Percentiles rank a stretch among this genome's conserved stretches.
Conservation (phyloP, 1,140 invertebrate genomes). For the Alviniconcha marisindica region DNA sequence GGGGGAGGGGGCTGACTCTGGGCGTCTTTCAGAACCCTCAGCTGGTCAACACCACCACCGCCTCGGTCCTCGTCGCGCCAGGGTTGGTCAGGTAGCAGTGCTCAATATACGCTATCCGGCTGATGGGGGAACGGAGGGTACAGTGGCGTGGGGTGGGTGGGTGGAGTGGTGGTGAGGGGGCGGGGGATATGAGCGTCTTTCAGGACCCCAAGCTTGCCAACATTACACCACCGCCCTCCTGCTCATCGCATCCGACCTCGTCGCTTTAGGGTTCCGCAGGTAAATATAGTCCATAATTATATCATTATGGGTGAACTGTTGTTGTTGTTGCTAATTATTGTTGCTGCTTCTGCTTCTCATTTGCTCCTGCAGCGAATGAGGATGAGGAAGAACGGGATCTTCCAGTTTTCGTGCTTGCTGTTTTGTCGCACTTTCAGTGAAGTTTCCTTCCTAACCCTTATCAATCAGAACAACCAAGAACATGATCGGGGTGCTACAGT, state of each 20-base stretch:
- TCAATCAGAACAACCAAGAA: slow-evolving; percentile 45
- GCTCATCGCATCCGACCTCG: slow-evolving; percentile 60
- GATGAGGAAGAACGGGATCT: too few species aligned
- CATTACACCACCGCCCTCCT: slow-evolving; percentile 61
- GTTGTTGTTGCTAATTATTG: background rate
- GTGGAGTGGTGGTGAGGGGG: background rate
- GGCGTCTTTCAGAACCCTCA: slow-evolving; percentile 62
- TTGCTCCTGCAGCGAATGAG: too few species aligned
- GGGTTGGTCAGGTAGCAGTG: slow-evolving; percentile 70
- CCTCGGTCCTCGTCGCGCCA: slow-evolving; percentile 63
- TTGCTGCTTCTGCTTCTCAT: too few species aligned
- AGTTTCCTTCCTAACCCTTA: background rate
- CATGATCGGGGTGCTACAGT: slow-evolving; percentile 63
- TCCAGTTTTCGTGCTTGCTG: too few species aligned
- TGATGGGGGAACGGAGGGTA: too few species aligned
- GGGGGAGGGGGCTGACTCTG: slow-evolving; percentile 35
- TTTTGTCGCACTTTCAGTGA: background rate
- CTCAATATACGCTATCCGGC: too few species aligned
- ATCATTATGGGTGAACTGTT: background rate
- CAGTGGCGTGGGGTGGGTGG: too few species aligned
- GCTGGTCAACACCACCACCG: slow-evolving; percentile 62
- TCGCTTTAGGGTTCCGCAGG: slow-evolving; percentile 66
- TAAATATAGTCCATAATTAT: too few species aligned
- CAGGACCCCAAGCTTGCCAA: slow-evolving; percentile 62
- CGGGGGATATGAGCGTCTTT: slow-evolving; percentile 57